Percentiles rank a stretch among this genome's conserved stretches.
Evolutionary conservation across 2,797 vertebrate species (phyloP).

Genomic region (Craterocephalus amniculus): DNA sequence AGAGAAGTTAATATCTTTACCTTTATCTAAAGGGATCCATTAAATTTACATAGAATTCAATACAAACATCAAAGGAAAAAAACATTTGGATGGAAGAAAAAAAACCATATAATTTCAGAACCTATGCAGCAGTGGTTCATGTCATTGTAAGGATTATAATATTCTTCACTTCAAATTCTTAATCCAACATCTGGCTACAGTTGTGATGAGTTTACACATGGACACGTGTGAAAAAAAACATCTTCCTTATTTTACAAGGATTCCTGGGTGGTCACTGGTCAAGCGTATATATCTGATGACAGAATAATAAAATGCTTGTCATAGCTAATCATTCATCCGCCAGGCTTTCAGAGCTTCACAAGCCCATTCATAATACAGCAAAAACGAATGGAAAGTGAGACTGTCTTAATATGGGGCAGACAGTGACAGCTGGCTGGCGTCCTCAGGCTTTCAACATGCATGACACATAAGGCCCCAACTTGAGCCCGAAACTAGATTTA

Average conservation of each 20-base stretch:
- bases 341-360: conserved; percentile 28
- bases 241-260: conserved; percentile 10
- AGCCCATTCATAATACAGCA: conserved; percentile 40
- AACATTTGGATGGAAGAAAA: no score
- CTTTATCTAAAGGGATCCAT: conserved; percentile 39
- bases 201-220: neutral
- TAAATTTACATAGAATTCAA: conserved; percentile 38
- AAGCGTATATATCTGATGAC: conserved; percentile 31
- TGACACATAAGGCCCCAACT: conserved; percentile 62
- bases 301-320: conserved; percentile 47
- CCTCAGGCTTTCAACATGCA: conserved; percentile 50
- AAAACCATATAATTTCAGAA: neutral
- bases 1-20: conserved; percentile 31
- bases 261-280: conserved; percentile 24
- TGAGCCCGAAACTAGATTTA: conserved; percentile 67
- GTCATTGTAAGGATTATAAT: neutral
- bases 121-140: neutral
- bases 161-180: neutral
- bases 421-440: conserved; percentile 67
- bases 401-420: conserved; percentile 50
- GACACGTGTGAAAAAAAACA: neutral
- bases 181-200: neutral
- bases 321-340: conserved; percentile 50
- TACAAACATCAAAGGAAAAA: neutral
- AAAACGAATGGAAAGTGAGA: conserved; percentile 46